These are phyloP conservation scores for Xestia ashworthii DNA, from an alignment of 2,888 invertebrate species.

Conservation along the genomic window DNA sequence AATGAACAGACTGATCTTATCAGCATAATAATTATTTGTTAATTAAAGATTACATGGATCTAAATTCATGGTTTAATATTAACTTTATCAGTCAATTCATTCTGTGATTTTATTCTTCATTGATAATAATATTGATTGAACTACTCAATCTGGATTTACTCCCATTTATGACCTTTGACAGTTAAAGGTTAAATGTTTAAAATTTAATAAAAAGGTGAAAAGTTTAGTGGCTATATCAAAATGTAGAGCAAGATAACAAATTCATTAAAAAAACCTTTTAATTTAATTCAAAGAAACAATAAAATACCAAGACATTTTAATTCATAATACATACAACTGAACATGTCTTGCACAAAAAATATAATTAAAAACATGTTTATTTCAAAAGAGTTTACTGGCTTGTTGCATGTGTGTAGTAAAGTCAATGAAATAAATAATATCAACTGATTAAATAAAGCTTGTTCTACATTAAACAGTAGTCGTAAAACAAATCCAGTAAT, in stretches of 20 bases:
- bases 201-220: background rate
- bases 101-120: conserved; percentile 30
- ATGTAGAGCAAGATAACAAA: background rate
- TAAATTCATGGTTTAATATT: conserved; percentile 9
- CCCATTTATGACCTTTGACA: background rate
- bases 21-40: conserved; percentile 2
- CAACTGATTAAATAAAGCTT: conserved; percentile 14
- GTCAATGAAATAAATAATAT: background rate
- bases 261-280: background rate
- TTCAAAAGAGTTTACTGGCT: background rate
- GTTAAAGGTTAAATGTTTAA: background rate
- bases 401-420: background rate
- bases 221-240: background rate
- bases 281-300: background rate
- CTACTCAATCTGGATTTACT: background rate
- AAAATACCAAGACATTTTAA: background rate
- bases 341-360: background rate
- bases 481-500: conserved; percentile 10
- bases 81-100: conserved; percentile 22
- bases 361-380: background rate
- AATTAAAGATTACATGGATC: background rate
- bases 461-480: conserved; percentile 17
- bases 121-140: conserved; percentile 20
- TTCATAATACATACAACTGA: background rate
- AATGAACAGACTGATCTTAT: conserved; percentile 23